Percentiles rank a stretch among this genome's conserved stretches.
Conservation (phyloP, 2,797 vertebrate species). For the Falco concolor region DNA sequence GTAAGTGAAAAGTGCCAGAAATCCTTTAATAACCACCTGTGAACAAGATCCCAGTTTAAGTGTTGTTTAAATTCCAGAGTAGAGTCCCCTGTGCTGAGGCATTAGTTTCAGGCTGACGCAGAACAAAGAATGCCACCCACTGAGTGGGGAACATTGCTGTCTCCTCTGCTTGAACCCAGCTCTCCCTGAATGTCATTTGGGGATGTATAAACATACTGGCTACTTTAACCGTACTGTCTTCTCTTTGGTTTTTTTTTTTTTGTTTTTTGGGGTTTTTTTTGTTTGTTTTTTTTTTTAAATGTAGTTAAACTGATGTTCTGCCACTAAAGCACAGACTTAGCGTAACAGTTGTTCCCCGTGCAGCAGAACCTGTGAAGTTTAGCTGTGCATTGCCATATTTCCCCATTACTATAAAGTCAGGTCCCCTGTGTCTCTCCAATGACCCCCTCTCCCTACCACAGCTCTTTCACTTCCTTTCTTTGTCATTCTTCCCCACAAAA, state of each 20-base stretch:
- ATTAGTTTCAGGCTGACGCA: not conserved
- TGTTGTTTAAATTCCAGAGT: not conserved
- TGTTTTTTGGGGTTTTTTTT: too few relatives aligned
- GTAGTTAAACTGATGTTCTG: not conserved
- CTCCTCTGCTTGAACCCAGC: not conserved
- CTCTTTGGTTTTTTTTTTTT: too few relatives aligned
- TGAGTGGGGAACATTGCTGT: not conserved
- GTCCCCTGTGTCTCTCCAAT: not conserved
- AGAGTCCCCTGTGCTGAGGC: not conserved
- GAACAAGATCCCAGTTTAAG: not conserved
- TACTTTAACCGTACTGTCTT: not conserved
- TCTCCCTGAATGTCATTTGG: not conserved
- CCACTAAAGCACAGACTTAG: not conserved
- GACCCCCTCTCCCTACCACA: not conserved
- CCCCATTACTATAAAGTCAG: not conserved
- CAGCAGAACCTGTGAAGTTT: not conserved
- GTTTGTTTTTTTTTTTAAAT: not conserved
- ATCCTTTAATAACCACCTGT: slow-evolving; percentile 10
- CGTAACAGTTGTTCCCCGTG: not conserved
- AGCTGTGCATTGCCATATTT: not conserved
- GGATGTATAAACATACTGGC: not conserved
- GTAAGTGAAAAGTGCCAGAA: not conserved
- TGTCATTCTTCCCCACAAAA: not conserved
- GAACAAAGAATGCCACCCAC: not conserved
- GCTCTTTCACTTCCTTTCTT: slow-evolving; percentile 42